Conservation (phyloP, 2,888 invertebrate species). For the Papilio protenor region DNA sequence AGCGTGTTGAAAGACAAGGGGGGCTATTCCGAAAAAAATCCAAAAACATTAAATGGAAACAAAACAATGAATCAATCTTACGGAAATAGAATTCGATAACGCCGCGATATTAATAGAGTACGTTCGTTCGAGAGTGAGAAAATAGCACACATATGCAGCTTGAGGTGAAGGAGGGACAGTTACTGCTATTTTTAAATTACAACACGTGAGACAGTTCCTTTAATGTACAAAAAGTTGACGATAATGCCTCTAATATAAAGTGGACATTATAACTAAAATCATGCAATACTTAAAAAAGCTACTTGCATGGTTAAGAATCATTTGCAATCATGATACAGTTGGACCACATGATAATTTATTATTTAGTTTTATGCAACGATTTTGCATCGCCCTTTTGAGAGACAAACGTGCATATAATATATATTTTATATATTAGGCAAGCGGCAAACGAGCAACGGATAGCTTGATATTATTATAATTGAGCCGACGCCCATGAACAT, state of each 20-base stretch:
- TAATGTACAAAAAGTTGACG: constrained; percentile 22
- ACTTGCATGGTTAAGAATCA: too few species aligned
- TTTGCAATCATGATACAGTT: too few species aligned
- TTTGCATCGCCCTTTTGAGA: neutral
- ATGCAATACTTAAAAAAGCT: neutral
- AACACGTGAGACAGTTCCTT: constrained; percentile 27
- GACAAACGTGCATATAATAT: neutral
- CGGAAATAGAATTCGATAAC: constrained; percentile 45
- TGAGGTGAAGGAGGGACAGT: constrained; percentile 35
- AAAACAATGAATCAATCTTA: constrained; percentile 45
- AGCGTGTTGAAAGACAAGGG: constrained; percentile 14
- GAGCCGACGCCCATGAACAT: too few species aligned
- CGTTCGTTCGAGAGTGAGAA: constrained; percentile 34
- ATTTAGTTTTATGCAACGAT: neutral
- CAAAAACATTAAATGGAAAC: constrained; percentile 30
- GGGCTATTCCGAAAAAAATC: constrained; percentile 6
- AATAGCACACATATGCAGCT: constrained; percentile 38
- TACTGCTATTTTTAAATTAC: constrained; percentile 37
- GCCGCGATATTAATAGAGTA: constrained; percentile 43
- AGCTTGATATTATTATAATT: too few species aligned
- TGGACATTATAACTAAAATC: neutral
- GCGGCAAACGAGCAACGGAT: too few species aligned
- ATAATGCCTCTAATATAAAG: constrained; percentile 2
- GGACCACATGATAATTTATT: neutral
- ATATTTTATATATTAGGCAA: too few species aligned